Percentiles rank a stretch among this genome's conserved stretches.
phyloP scores from a whole-genome alignment of 2,888 invertebrate species.

The Brachylomia viminalis region DNA sequence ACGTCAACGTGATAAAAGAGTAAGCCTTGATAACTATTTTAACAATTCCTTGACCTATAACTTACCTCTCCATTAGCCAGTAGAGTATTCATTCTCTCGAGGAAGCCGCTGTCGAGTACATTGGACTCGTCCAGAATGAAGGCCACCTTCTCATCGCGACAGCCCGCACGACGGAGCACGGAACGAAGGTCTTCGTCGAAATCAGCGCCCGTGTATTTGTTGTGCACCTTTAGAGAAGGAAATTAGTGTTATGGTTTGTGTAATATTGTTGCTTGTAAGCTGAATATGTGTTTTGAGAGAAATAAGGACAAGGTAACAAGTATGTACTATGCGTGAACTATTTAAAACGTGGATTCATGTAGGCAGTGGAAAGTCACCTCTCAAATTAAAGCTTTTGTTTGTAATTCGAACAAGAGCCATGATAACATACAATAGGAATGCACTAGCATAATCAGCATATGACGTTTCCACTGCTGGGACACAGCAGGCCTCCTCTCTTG shows the following conservation, averaged over 20 bases:
- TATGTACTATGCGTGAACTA: not conserved
- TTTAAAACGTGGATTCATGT: not conserved
- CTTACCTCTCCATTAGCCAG: conserved; percentile 98
- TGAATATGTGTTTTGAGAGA: not conserved
- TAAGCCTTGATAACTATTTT: not conserved
- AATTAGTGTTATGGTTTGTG: not conserved
- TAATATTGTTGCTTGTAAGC: too few relatives aligned
- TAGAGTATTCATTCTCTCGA: conserved; percentile 99
- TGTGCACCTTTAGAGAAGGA: conserved; percentile 93
- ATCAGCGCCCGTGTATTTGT: conserved; percentile 99
- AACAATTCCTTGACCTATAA: not conserved
- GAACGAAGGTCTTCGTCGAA: conserved; percentile 99
- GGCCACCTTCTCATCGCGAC: conserved; percentile 99
- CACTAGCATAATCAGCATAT: not conserved
- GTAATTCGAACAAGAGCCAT: not conserved
- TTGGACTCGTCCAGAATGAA: conserved; percentile 99
- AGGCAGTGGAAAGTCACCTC: not conserved
- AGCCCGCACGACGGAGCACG: conserved; percentile 96
- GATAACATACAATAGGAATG: not conserved
- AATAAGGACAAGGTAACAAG: too few relatives aligned
- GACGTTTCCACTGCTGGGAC: not conserved
- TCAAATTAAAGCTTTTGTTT: not conserved
- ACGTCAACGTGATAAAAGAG: not conserved
- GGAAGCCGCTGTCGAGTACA: conserved; percentile 99
- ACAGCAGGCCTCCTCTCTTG: too few relatives aligned